Conservation (phyloP, 2,113 vertebrate genomes). For the Columba livia region DNA sequence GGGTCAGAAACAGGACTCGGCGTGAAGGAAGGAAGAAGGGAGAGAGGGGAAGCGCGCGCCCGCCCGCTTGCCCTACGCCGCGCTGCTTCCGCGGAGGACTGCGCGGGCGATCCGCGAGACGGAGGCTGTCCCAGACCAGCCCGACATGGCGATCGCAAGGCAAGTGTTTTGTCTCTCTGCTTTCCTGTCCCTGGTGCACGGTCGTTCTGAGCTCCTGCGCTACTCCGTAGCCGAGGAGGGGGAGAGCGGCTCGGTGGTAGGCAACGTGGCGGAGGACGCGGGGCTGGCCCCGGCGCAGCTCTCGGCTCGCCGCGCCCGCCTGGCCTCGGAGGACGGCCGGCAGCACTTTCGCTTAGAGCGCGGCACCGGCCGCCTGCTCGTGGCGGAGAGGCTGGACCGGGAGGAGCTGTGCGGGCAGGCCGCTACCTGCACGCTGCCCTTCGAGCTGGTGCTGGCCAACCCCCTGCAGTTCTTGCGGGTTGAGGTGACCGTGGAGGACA, state of each 20-base stretch:
- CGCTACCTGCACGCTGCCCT: neutral
- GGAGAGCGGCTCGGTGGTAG: slow-evolving; percentile 48
- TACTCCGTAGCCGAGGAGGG: slow-evolving; percentile 60
- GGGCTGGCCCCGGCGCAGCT: slow-evolving; percentile 76
- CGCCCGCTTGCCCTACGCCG: neutral
- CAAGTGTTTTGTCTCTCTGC: too few species aligned
- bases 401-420: neutral
- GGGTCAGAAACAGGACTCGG: too few species aligned
- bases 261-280: slow-evolving; percentile 75
- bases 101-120: too few species aligned
- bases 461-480: slow-evolving; percentile 70
- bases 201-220: neutral
- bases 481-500: slow-evolving; percentile 28
- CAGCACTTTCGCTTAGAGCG: slow-evolving; percentile 45
- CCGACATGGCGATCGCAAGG: too few species aligned
- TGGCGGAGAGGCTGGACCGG: slow-evolving; percentile 60
- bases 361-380: slow-evolving; percentile 63
- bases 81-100: neutral
- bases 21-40: neutral
- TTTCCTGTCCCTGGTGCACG: too few species aligned
- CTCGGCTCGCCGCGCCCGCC: slow-evolving; percentile 69
- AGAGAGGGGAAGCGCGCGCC: neutral
- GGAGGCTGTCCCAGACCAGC: too few species aligned
- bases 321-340: slow-evolving; percentile 73
- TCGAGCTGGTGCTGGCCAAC: slow-evolving; percentile 73